These are phyloP conservation scores for Papilio glaucus DNA, from an alignment of 1,140 invertebrate genomes.

Conservation along the genomic window DNA sequence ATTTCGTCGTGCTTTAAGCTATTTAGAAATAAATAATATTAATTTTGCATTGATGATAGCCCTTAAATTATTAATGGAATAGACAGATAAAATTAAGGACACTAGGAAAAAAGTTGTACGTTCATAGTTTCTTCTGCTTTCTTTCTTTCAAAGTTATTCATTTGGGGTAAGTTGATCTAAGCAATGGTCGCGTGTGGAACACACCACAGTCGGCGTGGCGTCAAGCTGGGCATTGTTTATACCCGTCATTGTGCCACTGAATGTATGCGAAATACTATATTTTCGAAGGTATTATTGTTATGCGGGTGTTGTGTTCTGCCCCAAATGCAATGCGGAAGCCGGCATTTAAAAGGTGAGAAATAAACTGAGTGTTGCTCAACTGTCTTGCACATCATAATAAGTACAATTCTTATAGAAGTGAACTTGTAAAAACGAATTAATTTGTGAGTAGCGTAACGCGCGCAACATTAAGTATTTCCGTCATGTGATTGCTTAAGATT, in stretches of 20 bases:
- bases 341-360: conserved; percentile 57
- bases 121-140: not conserved
- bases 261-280: conserved; percentile 57
- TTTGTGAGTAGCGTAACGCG: conserved; percentile 12
- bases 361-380: conserved; percentile 45
- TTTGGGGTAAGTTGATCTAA: not conserved
- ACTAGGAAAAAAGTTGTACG: not conserved
- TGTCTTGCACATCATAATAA: conserved; percentile 48
- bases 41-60: too few relatives aligned
- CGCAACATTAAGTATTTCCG: not conserved
- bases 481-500: conserved; percentile 5
- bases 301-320: conserved; percentile 47
- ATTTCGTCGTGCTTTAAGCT: too few relatives aligned
- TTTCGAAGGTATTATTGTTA: conserved; percentile 53
- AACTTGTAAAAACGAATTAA: conserved; percentile 34
- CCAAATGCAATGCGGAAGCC: conserved; percentile 52
- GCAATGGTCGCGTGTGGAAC: conserved; percentile 10
- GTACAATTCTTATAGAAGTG: conserved; percentile 44
- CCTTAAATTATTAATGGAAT: too few relatives aligned
- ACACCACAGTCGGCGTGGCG: conserved; percentile 30
- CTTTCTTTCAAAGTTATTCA: too few relatives aligned
- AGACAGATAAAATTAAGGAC: not conserved
- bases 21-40: too few relatives aligned
- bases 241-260: conserved; percentile 48
- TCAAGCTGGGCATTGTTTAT: conserved; percentile 51